Evolutionary conservation across 2,113 vertebrate species (phyloP), one percentile per base, ranked within the genome.

Genomic region (Ornithorhynchus anatinus): DNA sequence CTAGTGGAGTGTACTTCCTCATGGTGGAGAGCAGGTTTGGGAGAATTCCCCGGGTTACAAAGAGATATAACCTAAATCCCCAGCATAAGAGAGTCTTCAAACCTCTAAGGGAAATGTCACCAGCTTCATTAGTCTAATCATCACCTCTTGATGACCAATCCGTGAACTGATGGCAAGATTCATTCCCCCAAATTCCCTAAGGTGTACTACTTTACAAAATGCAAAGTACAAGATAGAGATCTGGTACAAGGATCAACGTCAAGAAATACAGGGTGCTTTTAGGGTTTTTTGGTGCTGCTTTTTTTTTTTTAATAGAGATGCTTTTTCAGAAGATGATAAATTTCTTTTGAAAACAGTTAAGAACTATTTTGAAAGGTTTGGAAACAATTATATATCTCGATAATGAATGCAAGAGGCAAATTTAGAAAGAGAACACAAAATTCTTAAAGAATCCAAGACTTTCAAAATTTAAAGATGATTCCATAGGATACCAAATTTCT

Each of bases 401-500:
- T 16, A 23, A 7, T 22, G 38, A 77, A 57, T 38, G 47, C 50
- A 3, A 53, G 51, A 76, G 74, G 36, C 56, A 20, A 35, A 62
- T 35, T 32, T 2, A 59, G 8, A 50, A 5, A 50, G 25, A 50
- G 19, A 50, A 15, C 56, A 2, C 57, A 47, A 69, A 75, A 61
- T 48, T 15, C 42, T 51, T 6, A 53, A 56, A 82, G 69, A 66
- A 86, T 64, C 57, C 80, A 89, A 88, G 81, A 86, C 59, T 39
- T 44, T 15, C 79, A 88, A 84, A 72, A 79, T 72, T 59, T 86
- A 61, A 81, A 80, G 84, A 70, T 85, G 58, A 79, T 31, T 53
- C 84, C 80, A 79, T 77, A 82, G 87, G 75, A 72, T 86, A 79
- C 93, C 91, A 93, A 87, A 93, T 90, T 90, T 91, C 92, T 95